Percentiles rank a stretch among this genome's conserved stretches.
These are phyloP conservation scores for Leptinotarsa lineolata DNA, from an alignment of 1,140 invertebrate species.

Conservation along the genomic window DNA sequence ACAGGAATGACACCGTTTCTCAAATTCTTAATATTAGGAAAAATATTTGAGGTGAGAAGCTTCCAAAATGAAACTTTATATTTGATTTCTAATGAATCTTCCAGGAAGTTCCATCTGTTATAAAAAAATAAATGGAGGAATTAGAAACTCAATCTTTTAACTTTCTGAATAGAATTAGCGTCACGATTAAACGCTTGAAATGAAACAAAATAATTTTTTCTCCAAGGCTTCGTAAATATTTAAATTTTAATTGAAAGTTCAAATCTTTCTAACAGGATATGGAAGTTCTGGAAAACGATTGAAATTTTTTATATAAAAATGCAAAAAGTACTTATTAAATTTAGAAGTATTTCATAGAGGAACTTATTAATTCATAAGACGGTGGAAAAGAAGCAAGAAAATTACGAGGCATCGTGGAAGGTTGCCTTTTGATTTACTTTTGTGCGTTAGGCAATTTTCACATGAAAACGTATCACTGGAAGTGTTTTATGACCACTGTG, in stretches of 20 bases:
- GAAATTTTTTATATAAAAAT: constrained; percentile 9
- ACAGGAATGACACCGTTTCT: no score
- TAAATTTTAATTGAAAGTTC: not conserved
- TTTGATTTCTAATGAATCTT: no score
- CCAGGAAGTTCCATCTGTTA: no score
- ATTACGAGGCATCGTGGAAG: not conserved
- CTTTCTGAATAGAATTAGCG: no score
- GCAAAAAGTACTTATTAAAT: not conserved
- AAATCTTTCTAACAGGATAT: constrained; percentile 1
- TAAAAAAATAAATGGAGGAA: no score
- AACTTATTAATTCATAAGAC: not conserved
- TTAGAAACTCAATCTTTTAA: no score
- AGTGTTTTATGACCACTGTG: not conserved
- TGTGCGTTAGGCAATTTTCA: not conserved
- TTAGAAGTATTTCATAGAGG: not conserved
- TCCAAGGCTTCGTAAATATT: no score
- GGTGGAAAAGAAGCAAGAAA: constrained; percentile 1
- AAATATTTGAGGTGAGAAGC: no score
- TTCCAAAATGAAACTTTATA: no score
- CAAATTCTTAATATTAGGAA: no score
- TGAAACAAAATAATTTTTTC: no score
- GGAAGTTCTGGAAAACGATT: constrained; percentile 8
- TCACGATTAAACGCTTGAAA: no score
- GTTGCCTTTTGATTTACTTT: not conserved
- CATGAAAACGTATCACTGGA: not conserved